Evolutionary conservation across 2,797 vertebrate species (phyloP), one percentile per base, ranked within the genome.

Genomic region (Hypotaenidia okinawae): DNA sequence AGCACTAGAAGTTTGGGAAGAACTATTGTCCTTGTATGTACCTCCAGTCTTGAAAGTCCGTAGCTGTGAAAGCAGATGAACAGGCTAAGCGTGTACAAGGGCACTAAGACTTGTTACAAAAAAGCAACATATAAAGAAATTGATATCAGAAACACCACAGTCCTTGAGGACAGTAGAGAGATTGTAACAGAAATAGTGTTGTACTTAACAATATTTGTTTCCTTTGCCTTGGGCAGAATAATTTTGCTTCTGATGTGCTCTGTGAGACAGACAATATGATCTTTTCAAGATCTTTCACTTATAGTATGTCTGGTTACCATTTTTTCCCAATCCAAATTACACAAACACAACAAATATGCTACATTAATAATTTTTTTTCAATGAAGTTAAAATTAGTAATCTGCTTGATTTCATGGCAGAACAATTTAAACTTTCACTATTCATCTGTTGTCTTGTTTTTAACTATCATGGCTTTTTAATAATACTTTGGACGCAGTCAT

Each of bases 191-290:
- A 72, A 95, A 85, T 37, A 80, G 39, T 52, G 39, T 94, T 94
- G 78, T 94, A 96, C n/a, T 95, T 94, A 88, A 95, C 52, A 90
- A 89, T 97, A 96, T 96, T 97, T 97, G 74, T 96, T 96, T 97
- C 73, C 77, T 93, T 21, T 89, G 94, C 96, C 96, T 91, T 72
- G 47, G 83, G 96, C 92, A 86, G 95, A 97, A 95, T 96, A 97
- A 97, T 97, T 97, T 97, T 96, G 55, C 58, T 93, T 67, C 41
- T 94, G 73, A 91, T 96, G 28, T 88, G 54, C 86, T 97, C 89
- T 95, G 70, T 89, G 79, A 94, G 93, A 92, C 67, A 95, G 33
- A 93, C 77, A 94, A 87, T 78, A 94, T 58, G 82, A 91, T 87
- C 61, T 72, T 93, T 91, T 95, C 8, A 63, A 93, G 28, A 88